phyloP scores from a whole-genome alignment of 2,888 invertebrate genomes.

The Trypoxylon attenuatum region DNA sequence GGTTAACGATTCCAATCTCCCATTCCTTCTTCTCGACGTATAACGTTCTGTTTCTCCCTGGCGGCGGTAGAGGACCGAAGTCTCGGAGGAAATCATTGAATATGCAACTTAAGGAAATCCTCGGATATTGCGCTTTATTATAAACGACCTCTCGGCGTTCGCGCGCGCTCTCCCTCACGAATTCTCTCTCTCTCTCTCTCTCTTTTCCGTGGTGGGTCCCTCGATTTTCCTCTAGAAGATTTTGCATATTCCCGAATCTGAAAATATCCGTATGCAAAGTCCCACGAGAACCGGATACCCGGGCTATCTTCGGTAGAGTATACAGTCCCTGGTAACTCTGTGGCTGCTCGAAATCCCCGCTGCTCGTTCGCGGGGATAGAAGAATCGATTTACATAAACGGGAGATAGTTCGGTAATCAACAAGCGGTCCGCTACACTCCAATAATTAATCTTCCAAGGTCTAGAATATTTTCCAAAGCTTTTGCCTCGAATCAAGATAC shows the following conservation, averaged over 20 bases:
- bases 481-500: too few species aligned
- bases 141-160: slow-evolving; percentile 62
- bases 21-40: slow-evolving; percentile 17
- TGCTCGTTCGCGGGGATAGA: slow-evolving; percentile 15
- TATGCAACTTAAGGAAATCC: slow-evolving; percentile 80
- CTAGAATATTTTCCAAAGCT: too few species aligned
- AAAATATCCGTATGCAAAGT: slow-evolving; percentile 63
- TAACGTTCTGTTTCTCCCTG: slow-evolving; percentile 17
- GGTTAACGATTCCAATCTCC: slow-evolving; percentile 67
- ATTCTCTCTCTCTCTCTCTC: slow-evolving; percentile 28
- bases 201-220: slow-evolving; percentile 34
- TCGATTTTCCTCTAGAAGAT: slow-evolving; percentile 46
- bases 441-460: slow-evolving; percentile 4
- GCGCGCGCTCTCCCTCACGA: neutral
- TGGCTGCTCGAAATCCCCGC: too few species aligned
- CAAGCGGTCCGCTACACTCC: neutral
- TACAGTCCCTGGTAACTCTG: slow-evolving; percentile 11
- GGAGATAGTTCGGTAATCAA: slow-evolving; percentile 25
- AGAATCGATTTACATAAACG: slow-evolving; percentile 40
- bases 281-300: slow-evolving; percentile 57
- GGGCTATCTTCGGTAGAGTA: slow-evolving; percentile 31
- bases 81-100: slow-evolving; percentile 87
- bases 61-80: slow-evolving; percentile 63
- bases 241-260: slow-evolving; percentile 72
- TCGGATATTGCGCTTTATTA: slow-evolving; percentile 74